Evolutionary conservation across 1,140 invertebrate species (phyloP).

Genomic region (Drosophila varians): DNA sequence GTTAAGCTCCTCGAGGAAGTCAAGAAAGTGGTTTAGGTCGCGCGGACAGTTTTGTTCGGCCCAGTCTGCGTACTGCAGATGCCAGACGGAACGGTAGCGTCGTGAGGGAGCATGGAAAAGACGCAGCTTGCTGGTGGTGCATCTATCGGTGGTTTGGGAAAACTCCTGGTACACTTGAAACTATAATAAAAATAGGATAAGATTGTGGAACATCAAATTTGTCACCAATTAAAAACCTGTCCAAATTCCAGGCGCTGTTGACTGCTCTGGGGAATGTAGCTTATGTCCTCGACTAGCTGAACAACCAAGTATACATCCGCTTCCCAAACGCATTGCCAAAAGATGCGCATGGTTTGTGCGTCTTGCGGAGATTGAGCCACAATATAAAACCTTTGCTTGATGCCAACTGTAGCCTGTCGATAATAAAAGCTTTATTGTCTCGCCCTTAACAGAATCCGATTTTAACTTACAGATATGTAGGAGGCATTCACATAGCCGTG

Average conservation of each 20-base stretch:
- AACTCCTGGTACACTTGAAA: conserved; percentile 89
- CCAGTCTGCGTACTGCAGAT: conserved; percentile 92
- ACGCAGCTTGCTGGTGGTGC: conserved; percentile 86
- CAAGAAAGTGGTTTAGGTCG: conserved; percentile 88
- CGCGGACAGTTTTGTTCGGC: conserved; percentile 88
- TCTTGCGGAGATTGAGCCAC: conserved; percentile 89
- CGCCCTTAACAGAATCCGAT: not conserved
- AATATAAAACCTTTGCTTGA: conserved; percentile 92
- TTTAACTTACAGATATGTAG: conserved; percentile 88
- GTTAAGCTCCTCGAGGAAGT: conserved; percentile 93
- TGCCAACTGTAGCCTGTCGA: conserved; percentile 88
- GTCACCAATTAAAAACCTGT: conserved; percentile 78
- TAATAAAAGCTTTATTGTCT: not conserved
- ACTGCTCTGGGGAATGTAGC: conserved; percentile 86
- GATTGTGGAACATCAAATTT: not conserved
- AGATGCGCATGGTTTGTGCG: conserved; percentile 83
- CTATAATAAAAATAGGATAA: conserved; percentile 77
- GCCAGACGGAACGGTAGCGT: conserved; percentile 89
- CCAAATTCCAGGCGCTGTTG: conserved; percentile 85
- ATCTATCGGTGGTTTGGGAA: conserved; percentile 86
- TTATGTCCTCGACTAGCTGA: conserved; percentile 87
- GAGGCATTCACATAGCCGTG: conserved; percentile 96
- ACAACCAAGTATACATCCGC: conserved; percentile 91
- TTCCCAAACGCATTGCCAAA: conserved; percentile 96
- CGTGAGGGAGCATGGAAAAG: conserved; percentile 85